Base-by-base conservation (phyloP, 2,888 invertebrate genomes). In the Cryptus viduatorius region DNA sequence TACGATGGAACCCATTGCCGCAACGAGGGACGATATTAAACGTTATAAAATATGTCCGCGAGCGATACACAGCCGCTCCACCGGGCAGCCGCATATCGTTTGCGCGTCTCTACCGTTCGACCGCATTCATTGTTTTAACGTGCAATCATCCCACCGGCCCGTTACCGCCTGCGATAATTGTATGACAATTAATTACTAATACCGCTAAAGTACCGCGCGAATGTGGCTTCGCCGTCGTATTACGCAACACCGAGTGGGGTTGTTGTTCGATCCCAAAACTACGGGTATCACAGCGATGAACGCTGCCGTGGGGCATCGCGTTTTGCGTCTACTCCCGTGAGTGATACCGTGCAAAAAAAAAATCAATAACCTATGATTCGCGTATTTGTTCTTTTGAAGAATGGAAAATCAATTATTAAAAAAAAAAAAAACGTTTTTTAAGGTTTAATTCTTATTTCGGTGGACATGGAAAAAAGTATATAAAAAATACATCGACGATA, bases 181-280 rank as follows among this genome's bases (percentile, higher is more conserved):
- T 77, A 77, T 53, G 68, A 68, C 68, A 64, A 80, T 80, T 69
- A 73, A 80, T 80, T 77, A 80, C 80, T 77, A 46, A 77, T 76
- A 77, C 71, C 72, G 37, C 64, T 56, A 69, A 75, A 53, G 53
- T 64, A 71, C 64, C 79, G 31, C 64, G 64, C 44, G 71, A 81
- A 69, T 65, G 64, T 16, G 59, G 42, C 75, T 65, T 37, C 64
- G 37, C 46, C 24, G n/a, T 4, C 50, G 46, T 44, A 24, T 64
- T 59, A 16, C 4, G 10, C 14, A 7, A 53, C 64, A 19, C 19
- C 44, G 44, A 46, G 29, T 42, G 68, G 56, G 73, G 56, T 24
- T 75, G 64, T 75, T 53, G 42, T 79, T 61, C 46, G 37, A 50
- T 53, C 46, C 31, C 44, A 8, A 31, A 75, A 79, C 59, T 69